phyloP scores from a whole-genome alignment of 2,888 invertebrate genomes.

The Capitulum mitella region DNA sequence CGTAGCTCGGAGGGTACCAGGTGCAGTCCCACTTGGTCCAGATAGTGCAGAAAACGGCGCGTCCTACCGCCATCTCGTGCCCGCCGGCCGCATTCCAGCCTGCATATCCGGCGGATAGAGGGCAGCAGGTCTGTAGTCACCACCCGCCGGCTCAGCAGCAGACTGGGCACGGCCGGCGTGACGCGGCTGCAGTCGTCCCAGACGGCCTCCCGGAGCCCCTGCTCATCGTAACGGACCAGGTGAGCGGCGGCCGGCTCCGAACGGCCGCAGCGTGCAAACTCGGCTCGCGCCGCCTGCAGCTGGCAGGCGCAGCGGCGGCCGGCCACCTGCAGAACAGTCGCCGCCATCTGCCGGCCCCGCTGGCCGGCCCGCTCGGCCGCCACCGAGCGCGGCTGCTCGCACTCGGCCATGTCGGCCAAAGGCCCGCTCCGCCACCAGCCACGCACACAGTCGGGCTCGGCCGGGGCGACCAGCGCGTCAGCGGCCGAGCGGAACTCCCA shows the following conservation, averaged over 20 bases:
- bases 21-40: background rate
- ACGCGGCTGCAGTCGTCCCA: background rate
- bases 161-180: background rate
- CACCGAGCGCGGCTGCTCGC: background rate
- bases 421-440: background rate
- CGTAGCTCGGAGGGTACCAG: background rate
- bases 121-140: background rate
- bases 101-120: background rate
- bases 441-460: background rate
- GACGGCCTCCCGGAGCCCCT: background rate
- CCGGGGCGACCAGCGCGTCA: background rate
- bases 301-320: background rate
- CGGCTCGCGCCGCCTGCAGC: background rate
- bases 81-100: constrained; percentile 1
- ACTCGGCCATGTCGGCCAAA: background rate
- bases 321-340: background rate
- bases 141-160: background rate
- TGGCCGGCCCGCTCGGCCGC: background rate
- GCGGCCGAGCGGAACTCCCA: background rate
- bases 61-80: background rate
- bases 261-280: background rate
- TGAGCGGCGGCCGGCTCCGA: background rate
- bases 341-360: background rate
- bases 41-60: background rate
- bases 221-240: background rate